These are phyloP conservation scores for Chrysomallon squamiferum DNA, from an alignment of 1,140 invertebrate genomes.

Conservation along the genomic window DNA sequence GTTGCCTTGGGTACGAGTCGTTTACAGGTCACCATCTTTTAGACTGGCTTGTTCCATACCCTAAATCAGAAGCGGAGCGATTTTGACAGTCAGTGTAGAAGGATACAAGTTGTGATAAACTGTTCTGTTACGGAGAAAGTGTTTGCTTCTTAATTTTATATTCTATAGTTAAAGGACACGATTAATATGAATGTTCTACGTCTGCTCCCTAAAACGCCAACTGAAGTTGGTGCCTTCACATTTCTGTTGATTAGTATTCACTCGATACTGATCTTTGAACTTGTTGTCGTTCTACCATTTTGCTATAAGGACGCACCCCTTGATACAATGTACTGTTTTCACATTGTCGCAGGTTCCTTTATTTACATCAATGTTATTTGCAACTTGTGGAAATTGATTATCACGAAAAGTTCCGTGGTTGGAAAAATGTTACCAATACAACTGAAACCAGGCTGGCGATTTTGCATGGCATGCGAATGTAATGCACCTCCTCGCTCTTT, in stretches of 20 bases:
- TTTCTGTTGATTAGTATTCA: conserved; percentile 22
- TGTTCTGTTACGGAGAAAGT: no score
- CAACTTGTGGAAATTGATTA: conserved; percentile 34
- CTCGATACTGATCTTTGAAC: conserved; percentile 23
- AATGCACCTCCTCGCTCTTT: conserved; percentile 50
- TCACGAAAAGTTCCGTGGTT: conserved; percentile 28
- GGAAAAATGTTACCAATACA: conserved; percentile 35
- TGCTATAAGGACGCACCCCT: conserved; percentile 8
- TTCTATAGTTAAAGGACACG: no score
- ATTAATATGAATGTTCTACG: neutral
- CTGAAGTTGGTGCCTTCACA: conserved; percentile 25
- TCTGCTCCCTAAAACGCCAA: conserved; percentile 22
- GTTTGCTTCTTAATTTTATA: no score
- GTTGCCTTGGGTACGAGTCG: no score
- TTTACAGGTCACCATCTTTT: no score
- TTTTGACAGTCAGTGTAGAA: no score
- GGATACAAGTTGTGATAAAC: no score
- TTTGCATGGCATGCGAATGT: conserved; percentile 47
- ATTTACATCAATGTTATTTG: conserved; percentile 37
- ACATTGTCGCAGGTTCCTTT: conserved; percentile 29
- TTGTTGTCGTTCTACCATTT: conserved; percentile 29
- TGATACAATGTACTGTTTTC: conserved; percentile 19
- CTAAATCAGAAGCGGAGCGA: no score
- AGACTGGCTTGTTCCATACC: no score
- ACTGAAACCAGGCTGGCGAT: conserved; percentile 43